phyloP scores from a whole-genome alignment of 1,140 invertebrate species.

The Gerris buenoi region DNA sequence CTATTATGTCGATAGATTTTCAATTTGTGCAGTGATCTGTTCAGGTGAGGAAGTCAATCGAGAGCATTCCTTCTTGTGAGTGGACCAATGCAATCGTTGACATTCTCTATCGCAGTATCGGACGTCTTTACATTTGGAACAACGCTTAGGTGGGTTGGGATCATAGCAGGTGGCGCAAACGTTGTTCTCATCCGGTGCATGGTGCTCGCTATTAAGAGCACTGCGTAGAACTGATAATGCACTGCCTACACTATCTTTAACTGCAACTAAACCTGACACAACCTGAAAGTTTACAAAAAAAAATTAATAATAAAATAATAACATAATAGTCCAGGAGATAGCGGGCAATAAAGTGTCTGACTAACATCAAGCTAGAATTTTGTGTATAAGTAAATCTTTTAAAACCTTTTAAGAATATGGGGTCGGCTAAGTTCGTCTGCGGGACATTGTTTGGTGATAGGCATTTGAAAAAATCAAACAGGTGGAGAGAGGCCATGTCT shows the following conservation, averaged over 20 bases:
- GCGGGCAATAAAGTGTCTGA: too few relatives aligned
- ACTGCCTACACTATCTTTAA: constrained; percentile 40
- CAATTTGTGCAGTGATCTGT: background rate
- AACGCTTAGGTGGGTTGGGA: constrained; percentile 77
- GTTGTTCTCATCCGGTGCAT: constrained; percentile 44
- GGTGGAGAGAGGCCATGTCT: too few relatives aligned
- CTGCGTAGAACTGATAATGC: constrained; percentile 61
- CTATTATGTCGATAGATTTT: background rate
- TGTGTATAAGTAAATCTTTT: too few relatives aligned
- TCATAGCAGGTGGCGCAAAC: constrained; percentile 79
- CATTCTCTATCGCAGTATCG: constrained; percentile 88
- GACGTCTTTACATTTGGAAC: constrained; percentile 85
- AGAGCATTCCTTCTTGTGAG: constrained; percentile 76
- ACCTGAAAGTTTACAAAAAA: too few relatives aligned
- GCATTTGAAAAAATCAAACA: too few relatives aligned
- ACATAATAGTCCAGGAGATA: too few relatives aligned
- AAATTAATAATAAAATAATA: too few relatives aligned
- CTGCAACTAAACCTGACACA: constrained; percentile 52
- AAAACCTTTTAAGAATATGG: too few relatives aligned
- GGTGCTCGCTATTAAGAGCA: constrained; percentile 74
- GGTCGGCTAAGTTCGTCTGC: too few relatives aligned
- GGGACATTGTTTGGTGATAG: too few relatives aligned
- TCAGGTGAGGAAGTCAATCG: constrained; percentile 1
- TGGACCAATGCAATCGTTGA: constrained; percentile 88
- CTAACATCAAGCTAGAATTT: too few relatives aligned